Conservation (phyloP, 2,888 invertebrate species). For the Lamproptera curius region DNA sequence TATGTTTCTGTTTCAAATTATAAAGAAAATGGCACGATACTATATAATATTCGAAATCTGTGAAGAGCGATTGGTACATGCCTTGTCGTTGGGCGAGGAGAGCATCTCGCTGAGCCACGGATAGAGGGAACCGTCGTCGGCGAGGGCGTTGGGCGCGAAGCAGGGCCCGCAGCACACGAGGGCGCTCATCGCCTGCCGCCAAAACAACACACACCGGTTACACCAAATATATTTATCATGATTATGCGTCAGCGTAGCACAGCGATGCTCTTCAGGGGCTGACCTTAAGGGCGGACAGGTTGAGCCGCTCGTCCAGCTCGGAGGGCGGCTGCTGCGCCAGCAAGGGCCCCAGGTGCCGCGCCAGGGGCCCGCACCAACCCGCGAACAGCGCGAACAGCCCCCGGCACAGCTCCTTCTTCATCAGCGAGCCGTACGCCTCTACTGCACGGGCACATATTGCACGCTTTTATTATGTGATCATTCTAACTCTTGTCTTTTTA, state of each 20-base stretch:
- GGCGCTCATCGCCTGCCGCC: slow-evolving; percentile 92
- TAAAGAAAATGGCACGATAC: too few species aligned
- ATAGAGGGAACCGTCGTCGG: slow-evolving; percentile 95
- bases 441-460: slow-evolving; percentile 69
- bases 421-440: slow-evolving; percentile 89
- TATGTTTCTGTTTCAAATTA: too few species aligned
- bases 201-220: too few species aligned
- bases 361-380: slow-evolving; percentile 95
- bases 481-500: too few species aligned
- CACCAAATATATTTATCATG: too few species aligned
- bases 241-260: too few species aligned
- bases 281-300: slow-evolving; percentile 80
- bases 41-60: too few species aligned
- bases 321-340: slow-evolving; percentile 49
- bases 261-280: too few species aligned
- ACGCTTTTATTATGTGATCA: too few species aligned
- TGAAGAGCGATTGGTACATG: slow-evolving; percentile 37
- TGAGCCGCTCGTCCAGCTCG: slow-evolving; percentile 78
- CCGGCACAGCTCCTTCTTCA: slow-evolving; percentile 91
- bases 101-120: slow-evolving; percentile 96
- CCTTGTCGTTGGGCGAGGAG: slow-evolving; percentile 91
- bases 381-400: slow-evolving; percentile 95
- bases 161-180: slow-evolving; percentile 97
- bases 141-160: slow-evolving; percentile 89
- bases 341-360: slow-evolving; percentile 80